These are phyloP conservation scores for Acanthosepion pharaonis DNA, from an alignment of 2,888 invertebrate genomes.

Conservation along the genomic window DNA sequence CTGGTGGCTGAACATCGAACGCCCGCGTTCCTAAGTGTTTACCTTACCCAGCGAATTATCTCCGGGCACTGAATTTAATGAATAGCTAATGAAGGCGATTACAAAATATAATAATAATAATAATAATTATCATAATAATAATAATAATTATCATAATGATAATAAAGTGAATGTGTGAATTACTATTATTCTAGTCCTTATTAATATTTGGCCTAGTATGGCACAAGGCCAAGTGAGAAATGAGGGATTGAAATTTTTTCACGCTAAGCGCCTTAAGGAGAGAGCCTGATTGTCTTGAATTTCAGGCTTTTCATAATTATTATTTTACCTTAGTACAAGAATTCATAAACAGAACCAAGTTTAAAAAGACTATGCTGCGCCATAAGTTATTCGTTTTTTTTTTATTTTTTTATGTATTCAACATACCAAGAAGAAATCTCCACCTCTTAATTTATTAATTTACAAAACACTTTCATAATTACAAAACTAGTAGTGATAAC, in stretches of 20 bases:
- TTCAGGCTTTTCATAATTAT: no score
- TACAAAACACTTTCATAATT: no score
- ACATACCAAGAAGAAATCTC: no score
- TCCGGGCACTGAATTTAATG: constrained; percentile 9
- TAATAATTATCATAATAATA: neutral
- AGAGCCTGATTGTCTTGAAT: no score
- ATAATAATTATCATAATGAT: neutral
- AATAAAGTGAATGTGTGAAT: neutral
- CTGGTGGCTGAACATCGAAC: neutral
- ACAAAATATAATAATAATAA: neutral
- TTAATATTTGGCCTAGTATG: neutral
- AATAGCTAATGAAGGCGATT: neutral
- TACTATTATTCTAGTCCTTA: neutral
- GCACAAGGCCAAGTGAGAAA: neutral
- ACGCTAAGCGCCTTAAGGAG: no score
- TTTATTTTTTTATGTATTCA: no score
- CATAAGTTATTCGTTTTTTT: no score
- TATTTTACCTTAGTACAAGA: no score
- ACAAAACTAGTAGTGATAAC: no score
- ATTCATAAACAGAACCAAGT: no score
- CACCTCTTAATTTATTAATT: no score
- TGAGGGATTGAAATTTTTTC: neutral
- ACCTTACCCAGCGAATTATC: neutral
- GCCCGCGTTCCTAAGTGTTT: neutral
- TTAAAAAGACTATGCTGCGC: no score